Evolutionary conservation across 2,797 vertebrate species (phyloP).

Genomic region (Tadarida brasiliensis): DNA sequence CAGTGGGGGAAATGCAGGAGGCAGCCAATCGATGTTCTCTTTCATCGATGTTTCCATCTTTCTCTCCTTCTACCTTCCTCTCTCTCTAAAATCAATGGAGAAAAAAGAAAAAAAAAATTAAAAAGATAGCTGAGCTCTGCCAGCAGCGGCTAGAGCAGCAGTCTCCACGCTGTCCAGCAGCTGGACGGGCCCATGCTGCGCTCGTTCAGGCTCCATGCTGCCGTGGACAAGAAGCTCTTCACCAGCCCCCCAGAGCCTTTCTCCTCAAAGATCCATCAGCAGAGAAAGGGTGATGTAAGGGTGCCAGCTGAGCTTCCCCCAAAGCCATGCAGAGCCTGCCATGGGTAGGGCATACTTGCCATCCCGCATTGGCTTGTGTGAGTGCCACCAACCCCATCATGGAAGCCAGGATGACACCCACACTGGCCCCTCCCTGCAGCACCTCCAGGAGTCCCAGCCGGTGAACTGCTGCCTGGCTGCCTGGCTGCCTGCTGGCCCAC

Average conservation of each 20-base stretch:
- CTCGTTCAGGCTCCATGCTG: neutral
- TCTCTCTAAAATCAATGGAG: no score
- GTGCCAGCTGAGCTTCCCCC: neutral
- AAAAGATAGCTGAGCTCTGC: no score
- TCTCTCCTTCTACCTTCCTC: no score
- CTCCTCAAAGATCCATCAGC: neutral
- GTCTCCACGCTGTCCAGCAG: neutral
- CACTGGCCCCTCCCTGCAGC: neutral
- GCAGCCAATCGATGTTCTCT: no score
- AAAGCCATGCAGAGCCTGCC: neutral
- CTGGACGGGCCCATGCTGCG: no score
- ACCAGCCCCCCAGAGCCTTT: neutral
- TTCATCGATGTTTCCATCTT: no score
- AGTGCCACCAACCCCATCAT: fast-evolving
- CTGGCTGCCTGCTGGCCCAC: neutral
- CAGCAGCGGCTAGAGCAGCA: neutral
- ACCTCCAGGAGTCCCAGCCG: fast-evolving
- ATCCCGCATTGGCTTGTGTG: neutral
- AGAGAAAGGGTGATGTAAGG: neutral
- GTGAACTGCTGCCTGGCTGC: neutral
- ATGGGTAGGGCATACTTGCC: neutral
- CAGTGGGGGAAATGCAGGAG: no score
- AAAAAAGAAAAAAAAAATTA: no score
- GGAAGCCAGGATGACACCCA: neutral
- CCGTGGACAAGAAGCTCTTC: neutral